Evolutionary conservation across 1,140 invertebrate species (phyloP).

Genomic region (Eciton burchellii): DNA sequence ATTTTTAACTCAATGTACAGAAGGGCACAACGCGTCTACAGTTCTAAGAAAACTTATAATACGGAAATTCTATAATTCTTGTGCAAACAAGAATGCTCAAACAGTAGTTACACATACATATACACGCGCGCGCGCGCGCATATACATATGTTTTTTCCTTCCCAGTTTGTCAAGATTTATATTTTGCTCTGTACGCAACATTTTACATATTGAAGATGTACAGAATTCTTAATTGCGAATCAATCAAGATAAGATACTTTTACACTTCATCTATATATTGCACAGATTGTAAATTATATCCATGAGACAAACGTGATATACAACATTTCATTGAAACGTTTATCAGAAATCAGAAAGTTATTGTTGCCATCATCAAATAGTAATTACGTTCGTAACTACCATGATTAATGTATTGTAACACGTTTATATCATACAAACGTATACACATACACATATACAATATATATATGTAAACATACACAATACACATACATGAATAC

Average conservation of each 20-base stretch:
- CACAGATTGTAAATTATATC: slow-evolving; percentile 58
- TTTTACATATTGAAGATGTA: slow-evolving; percentile 68
- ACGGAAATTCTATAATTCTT: slow-evolving; percentile 60
- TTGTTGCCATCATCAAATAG: slow-evolving; percentile 69
- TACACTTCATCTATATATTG: slow-evolving; percentile 63
- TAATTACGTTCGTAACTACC: slow-evolving; percentile 76
- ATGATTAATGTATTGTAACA: slow-evolving; percentile 69
- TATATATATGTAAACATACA: not conserved
- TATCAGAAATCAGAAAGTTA: slow-evolving; percentile 53
- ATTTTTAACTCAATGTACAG: slow-evolving; percentile 62
- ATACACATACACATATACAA: slow-evolving; percentile 12
- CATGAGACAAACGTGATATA: slow-evolving; percentile 60
- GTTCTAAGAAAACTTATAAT: slow-evolving; percentile 62
- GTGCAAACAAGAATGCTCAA: slow-evolving; percentile 53
- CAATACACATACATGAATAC: slow-evolving; percentile 48
- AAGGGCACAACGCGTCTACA: slow-evolving; percentile 63
- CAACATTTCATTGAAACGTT: slow-evolving; percentile 64
- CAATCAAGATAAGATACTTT: slow-evolving; percentile 58
- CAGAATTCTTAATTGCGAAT: slow-evolving; percentile 65
- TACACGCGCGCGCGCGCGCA: slow-evolving; percentile 47
- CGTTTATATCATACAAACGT: slow-evolving; percentile 69
- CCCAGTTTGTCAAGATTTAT: slow-evolving; percentile 52
- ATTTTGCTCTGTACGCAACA: slow-evolving; percentile 68
- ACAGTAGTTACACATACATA: slow-evolving; percentile 58
- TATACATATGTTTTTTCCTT: slow-evolving; percentile 21